Evolutionary conservation across 2,113 vertebrate species (phyloP), one percentile per base, ranked within the genome.

Genomic region (Odocoileus virginianus): DNA sequence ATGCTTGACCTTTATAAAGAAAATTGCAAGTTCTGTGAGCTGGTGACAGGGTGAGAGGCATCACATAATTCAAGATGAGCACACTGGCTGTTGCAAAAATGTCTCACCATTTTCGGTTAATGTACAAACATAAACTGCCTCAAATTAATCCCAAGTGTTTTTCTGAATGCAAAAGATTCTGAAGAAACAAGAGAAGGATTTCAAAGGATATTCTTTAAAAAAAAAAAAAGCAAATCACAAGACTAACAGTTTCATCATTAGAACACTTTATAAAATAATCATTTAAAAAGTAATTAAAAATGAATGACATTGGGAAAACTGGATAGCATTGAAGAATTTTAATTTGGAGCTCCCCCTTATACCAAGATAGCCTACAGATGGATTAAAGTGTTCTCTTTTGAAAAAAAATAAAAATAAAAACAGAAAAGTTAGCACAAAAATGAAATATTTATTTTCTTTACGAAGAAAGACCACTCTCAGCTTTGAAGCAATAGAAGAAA

Each of bases 251-350:
- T 36, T 87, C 61, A 9, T 92, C 4, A 16, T 33, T 19, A 58
- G 71, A 82, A n/a, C 0, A 0, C 74, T 92, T 71, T 97, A 84
- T 96, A 91, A 97, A 96, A 91, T 93, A 91, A 95, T 94, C 84
- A 98, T 96, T 94, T 45, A 58, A 96, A 92, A 88, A 85, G 47
- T 78, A 90, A 95, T 96, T 67, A 92, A 96, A 95, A 96, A 98
- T 93, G 58, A 94, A 96, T 96, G 67, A 90, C 2, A 0, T 12
- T 85, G 86, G 36, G 55, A 86, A 86, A 90, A 67, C 55, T 19
- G 28, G 67, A 55, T 33, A 21, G 54, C 36, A 61, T 0, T 25
- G 93, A 96, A 92, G 82, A 93, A 91, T 96, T 95, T 93, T 95
- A 97, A 96, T 97, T 86, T 50, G n/a, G 85, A 86, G 4, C 10